A percentile compares a stretch with the other conserved stretches of the same genome.
phyloP scores from a whole-genome alignment of 92 coral and sea anemone genomes.

The Parazoanthus atlanticus region DNA sequence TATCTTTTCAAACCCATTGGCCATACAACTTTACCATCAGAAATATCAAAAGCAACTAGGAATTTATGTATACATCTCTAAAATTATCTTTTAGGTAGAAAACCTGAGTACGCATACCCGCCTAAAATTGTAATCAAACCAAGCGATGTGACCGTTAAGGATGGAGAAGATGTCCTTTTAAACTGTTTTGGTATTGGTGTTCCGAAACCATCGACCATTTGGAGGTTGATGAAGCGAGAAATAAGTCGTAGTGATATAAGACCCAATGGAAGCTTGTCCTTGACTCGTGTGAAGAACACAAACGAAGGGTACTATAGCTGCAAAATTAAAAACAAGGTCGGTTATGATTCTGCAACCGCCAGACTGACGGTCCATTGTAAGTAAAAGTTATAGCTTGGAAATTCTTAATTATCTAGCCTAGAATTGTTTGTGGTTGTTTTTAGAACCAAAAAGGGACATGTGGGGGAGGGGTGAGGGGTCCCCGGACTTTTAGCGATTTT shows the following conservation, averaged over 20 bases:
- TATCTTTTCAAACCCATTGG: too few species aligned
- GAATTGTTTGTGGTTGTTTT: too few species aligned
- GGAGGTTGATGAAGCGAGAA: not conserved
- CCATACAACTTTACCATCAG: too few species aligned
- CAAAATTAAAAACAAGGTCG: not conserved
- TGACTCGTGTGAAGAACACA: not conserved
- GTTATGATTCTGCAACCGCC: not conserved
- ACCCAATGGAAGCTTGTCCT: not conserved
- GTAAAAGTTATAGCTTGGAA: not conserved
- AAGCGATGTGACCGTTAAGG: not conserved
- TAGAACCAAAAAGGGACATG: too few species aligned
- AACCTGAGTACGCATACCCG: not conserved
- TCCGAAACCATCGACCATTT: not conserved
- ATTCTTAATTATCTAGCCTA: too few species aligned
- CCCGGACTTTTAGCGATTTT: too few species aligned
- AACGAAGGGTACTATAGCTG: not conserved
- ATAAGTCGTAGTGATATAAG: not conserved
- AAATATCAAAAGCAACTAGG: too few species aligned
- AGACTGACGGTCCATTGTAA: slow-evolving; percentile 14
- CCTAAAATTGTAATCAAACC: not conserved
- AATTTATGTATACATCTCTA: too few species aligned
- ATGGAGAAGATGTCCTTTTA: not conserved
- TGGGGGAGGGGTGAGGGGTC: too few species aligned
- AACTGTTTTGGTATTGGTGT: slow-evolving; percentile 6
- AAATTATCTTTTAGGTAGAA: too few species aligned